Evolutionary conservation across 2,113 vertebrate genomes (phyloP).

Genomic region (Opisthocomus hoazin): DNA sequence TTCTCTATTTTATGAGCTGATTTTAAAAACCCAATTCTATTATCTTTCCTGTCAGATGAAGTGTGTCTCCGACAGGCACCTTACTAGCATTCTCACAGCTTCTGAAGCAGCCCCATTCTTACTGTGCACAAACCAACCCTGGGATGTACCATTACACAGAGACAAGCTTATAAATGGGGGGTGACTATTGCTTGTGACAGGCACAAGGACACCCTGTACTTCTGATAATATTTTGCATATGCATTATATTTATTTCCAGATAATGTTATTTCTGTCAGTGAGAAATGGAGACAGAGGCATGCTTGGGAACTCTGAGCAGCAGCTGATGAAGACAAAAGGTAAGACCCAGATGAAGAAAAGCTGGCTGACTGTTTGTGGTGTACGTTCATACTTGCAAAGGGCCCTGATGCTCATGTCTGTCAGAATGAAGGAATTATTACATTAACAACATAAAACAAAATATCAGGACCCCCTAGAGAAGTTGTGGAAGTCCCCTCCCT

Average conservation of each 20-base stretch:
- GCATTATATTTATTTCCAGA: background rate
- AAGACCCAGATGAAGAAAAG: background rate
- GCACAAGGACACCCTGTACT: background rate
- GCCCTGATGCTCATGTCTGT: background rate
- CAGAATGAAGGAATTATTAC: background rate
- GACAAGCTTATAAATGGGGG: background rate
- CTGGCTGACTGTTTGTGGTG: background rate
- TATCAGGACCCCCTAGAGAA: background rate
- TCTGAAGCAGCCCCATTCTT: background rate
- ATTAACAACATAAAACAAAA: background rate
- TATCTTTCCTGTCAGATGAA: background rate
- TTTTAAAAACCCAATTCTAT: background rate
- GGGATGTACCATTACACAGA: rapidly evolving
- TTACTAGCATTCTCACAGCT: background rate
- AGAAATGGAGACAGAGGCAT: background rate
- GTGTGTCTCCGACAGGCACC: background rate
- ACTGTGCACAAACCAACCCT: background rate
- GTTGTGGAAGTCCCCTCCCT: too few species aligned
- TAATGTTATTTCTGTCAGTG: background rate
- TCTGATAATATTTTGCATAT: background rate
- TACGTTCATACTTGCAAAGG: background rate
- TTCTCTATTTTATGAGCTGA: background rate
- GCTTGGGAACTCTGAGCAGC: background rate
- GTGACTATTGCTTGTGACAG: background rate
- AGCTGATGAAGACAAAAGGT: background rate